phyloP scores from a whole-genome alignment of 2,797 vertebrate species.

The Heteromormyrus szaboi region DNA sequence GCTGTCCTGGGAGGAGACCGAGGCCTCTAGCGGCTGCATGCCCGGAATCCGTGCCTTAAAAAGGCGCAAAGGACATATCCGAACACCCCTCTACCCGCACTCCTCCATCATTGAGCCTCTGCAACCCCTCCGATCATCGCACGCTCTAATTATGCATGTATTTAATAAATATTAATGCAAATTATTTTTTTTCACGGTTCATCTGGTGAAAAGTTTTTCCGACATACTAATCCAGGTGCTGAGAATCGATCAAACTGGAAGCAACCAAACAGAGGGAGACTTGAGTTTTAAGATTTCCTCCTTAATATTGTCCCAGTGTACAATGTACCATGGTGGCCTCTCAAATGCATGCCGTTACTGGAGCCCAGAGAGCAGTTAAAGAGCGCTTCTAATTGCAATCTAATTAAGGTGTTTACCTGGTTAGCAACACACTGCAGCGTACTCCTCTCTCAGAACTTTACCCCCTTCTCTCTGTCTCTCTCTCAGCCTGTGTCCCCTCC shows the following conservation, averaged over 20 bases:
- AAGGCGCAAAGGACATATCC: background rate
- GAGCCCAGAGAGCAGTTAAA: slow-evolving; percentile 44
- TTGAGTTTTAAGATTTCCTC: background rate
- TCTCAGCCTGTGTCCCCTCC: slow-evolving; percentile 37
- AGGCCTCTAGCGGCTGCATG: slow-evolving; percentile 67
- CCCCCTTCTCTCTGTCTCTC: slow-evolving; percentile 38
- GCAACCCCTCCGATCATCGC: background rate
- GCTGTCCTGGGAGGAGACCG: slow-evolving; percentile 58
- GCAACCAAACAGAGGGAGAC: slow-evolving; percentile 42
- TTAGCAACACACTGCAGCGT: slow-evolving; percentile 69
- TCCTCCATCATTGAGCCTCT: background rate
- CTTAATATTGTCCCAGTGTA: background rate
- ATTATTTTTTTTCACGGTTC: background rate
- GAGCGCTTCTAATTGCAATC: slow-evolving; percentile 66
- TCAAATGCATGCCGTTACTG: background rate
- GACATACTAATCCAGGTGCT: background rate
- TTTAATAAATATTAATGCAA: background rate
- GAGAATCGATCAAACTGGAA: slow-evolving; percentile 49
- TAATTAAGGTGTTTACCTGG: slow-evolving; percentile 75
- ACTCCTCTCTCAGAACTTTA: slow-evolving; percentile 69
- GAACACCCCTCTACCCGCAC: background rate
- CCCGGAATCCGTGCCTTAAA: slow-evolving; percentile 65
- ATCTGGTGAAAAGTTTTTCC: background rate
- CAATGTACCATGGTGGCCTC: background rate
- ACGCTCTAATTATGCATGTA: background rate